Conservation (phyloP, 2,888 invertebrate species). For the Drosophila helvetica region DNA sequence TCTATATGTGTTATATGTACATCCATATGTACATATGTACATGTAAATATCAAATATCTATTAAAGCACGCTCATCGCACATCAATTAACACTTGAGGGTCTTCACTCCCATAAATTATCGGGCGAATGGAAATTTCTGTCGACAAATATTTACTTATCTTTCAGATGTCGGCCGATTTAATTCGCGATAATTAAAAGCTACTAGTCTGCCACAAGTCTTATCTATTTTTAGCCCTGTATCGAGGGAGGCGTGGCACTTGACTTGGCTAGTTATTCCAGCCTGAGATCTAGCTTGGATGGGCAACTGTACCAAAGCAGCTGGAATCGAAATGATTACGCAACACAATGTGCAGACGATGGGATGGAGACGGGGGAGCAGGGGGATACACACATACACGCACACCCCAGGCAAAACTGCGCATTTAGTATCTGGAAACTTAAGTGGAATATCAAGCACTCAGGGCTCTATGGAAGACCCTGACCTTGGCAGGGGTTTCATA, state of each 20-base stretch:
- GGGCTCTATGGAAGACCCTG: not conserved
- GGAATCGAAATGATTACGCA: not conserved
- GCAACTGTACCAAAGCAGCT: not conserved
- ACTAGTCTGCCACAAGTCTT: too few relatives aligned
- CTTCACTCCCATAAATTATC: constrained; percentile 6
- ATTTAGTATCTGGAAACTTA: not conserved
- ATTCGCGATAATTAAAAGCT: constrained; percentile 27
- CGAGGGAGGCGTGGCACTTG: not conserved
- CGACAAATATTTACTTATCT: constrained; percentile 24
- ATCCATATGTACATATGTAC: constrained; percentile 1
- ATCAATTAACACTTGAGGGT: constrained; percentile 2
- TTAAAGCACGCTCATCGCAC: not conserved
- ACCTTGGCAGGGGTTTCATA: not conserved
- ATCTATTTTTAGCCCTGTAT: not conserved
- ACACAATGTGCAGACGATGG: not conserved
- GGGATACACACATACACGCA: not conserved
- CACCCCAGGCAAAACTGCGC: not conserved
- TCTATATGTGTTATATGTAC: not conserved
- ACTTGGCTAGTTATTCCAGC: not conserved
- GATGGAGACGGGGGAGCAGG: not conserved
- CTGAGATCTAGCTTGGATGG: not conserved
- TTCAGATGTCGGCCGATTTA: constrained; percentile 23
- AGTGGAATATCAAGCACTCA: not conserved
- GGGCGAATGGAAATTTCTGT: constrained; percentile 33
- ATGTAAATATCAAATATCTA: not conserved